Evolutionary conservation across 2,797 vertebrate genomes (phyloP).

Genomic region (Sebastolobus alascanus): DNA sequence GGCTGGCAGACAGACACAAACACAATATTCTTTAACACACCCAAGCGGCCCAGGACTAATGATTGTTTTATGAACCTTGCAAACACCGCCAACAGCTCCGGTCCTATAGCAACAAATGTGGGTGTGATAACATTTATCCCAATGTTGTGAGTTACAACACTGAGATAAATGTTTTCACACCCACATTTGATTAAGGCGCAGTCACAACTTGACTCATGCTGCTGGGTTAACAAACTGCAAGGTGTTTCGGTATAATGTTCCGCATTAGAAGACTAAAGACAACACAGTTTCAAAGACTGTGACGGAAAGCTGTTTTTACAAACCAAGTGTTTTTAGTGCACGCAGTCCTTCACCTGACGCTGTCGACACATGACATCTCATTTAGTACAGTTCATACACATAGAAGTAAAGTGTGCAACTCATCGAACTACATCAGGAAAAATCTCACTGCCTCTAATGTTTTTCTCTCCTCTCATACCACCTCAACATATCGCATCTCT

Average conservation of each 20-base stretch:
- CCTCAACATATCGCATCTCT: background rate
- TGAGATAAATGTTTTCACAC: slow-evolving; percentile 33
- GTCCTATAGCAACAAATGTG: slow-evolving; percentile 52
- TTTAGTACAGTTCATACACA: background rate
- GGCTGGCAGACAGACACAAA: slow-evolving; percentile 1
- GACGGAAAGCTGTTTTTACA: background rate
- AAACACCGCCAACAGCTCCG: slow-evolving; percentile 27
- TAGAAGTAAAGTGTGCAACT: too few species aligned
- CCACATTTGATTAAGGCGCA: slow-evolving; percentile 23
- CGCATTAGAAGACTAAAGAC: background rate
- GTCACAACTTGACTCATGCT: slow-evolving; percentile 28
- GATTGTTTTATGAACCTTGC: slow-evolving; percentile 24
- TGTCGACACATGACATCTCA: background rate
- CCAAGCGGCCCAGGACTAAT: slow-evolving; percentile 39
- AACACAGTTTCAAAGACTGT: background rate
- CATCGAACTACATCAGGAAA: background rate
- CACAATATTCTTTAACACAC: slow-evolving; percentile 16
- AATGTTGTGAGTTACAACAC: slow-evolving; percentile 22
- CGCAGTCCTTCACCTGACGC: background rate
- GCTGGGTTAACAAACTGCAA: slow-evolving; percentile 28
- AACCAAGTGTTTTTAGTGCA: background rate
- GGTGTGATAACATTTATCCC: slow-evolving; percentile 38
- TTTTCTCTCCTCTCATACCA: background rate
- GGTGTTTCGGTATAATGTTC: slow-evolving; percentile 10
- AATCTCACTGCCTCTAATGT: background rate